These are phyloP conservation scores for Echinarachnius parma DNA, from an alignment of 53 echinoderm and acorn worm genomes.

Conservation along the genomic window DNA sequence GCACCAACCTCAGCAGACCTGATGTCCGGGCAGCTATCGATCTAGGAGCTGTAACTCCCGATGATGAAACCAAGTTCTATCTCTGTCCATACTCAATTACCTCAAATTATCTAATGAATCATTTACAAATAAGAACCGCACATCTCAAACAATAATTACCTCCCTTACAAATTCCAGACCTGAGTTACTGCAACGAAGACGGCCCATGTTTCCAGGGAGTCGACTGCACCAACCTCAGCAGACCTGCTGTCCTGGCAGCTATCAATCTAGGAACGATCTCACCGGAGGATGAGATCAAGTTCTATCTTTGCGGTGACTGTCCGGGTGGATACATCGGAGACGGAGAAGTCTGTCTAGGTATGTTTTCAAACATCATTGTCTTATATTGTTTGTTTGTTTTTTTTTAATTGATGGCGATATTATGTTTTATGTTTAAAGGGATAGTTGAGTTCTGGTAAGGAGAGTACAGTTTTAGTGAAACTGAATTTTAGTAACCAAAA, in stretches of 20 bases:
- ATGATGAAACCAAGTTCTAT: conserved; percentile 65
- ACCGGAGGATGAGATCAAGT: conserved; percentile 58
- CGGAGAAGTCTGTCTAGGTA: conserved; percentile 79
- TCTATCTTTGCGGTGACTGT: conserved; percentile 75
- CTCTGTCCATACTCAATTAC: too few species aligned
- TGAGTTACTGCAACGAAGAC: conserved; percentile 38
- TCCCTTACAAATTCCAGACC: conserved; percentile 12
- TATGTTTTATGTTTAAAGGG: too few species aligned
- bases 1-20: conserved; percentile 29
- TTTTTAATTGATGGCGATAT: too few species aligned
- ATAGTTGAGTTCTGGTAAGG: too few species aligned
- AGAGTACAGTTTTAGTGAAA: too few species aligned
- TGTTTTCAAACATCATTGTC: too few species aligned
- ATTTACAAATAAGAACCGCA: too few species aligned
- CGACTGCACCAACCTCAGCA: conserved; percentile 56
- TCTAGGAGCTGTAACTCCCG: conserved; percentile 15
- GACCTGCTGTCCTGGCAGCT: conserved; percentile 11
- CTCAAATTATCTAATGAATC: too few species aligned
- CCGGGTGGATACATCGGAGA: conserved; percentile 78
- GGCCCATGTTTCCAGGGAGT: conserved; percentile 67
- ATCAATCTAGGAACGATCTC: conserved; percentile 21
- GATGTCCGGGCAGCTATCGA: conserved; percentile 23
- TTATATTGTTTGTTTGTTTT: too few species aligned
- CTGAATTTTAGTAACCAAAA: too few species aligned
- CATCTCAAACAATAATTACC: too few species aligned